Evolutionary conservation across 2,113 vertebrate genomes (phyloP).

Genomic region (Ptyas mucosa): DNA sequence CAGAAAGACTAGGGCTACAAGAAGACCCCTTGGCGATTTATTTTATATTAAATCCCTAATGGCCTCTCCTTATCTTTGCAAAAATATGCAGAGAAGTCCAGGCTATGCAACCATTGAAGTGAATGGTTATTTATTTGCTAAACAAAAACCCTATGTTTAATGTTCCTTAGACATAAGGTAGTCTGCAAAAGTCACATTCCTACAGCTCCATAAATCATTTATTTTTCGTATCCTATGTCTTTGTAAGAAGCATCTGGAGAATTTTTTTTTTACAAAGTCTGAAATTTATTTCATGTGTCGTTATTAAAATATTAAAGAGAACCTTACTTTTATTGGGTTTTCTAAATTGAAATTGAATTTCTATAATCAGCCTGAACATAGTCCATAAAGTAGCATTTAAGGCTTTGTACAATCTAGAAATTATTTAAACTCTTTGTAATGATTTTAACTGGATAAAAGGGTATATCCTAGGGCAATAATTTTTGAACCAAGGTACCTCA

Average conservation of each 20-base stretch:
- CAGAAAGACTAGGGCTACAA: constrained; percentile 91
- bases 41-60: constrained; percentile 99
- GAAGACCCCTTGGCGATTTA: constrained; percentile 99
- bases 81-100: constrained; percentile 98
- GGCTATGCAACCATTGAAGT: constrained; percentile 91
- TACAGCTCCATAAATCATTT: constrained; percentile 99
- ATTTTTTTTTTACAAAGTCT: constrained; percentile 46
- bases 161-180: constrained; percentile 99
- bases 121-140: constrained; percentile 99
- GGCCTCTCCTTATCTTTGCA: constrained; percentile 91
- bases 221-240: constrained; percentile 99
- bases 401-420: constrained; percentile 51
- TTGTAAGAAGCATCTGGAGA: constrained; percentile 89
- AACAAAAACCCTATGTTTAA: constrained; percentile 99
- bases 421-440: not conserved
- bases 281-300: constrained; percentile 70
- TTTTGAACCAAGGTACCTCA: not conserved
- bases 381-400: constrained; percentile 45
- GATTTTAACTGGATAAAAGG: not conserved
- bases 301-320: constrained; percentile 74
- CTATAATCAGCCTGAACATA: constrained; percentile 51
- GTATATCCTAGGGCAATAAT: not conserved
- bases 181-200: constrained; percentile 90
- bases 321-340: constrained; percentile 72
- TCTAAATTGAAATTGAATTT: constrained; percentile 71